Evolutionary conservation across 2,888 invertebrate species (phyloP), one percentile per base, ranked within the genome.

Genomic region (Drosophila nigritarsus): DNA sequence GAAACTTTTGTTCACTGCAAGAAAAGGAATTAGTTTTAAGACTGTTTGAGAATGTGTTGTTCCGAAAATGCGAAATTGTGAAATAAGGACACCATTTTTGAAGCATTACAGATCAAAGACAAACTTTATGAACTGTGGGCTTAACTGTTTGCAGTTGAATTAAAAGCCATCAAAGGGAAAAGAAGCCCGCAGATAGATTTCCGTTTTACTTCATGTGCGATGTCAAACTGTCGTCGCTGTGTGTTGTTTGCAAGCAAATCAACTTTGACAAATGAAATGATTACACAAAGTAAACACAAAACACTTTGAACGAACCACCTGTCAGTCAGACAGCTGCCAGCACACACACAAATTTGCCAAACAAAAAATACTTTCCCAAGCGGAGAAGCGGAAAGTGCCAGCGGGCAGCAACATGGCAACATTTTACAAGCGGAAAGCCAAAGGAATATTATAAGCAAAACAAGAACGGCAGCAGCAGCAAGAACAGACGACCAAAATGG

Each of bases 261-360:
- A 82, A 89, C 75, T 82, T 80, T 87, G 90, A 84, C 85, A 89
- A 85, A 89, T 89, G 80, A 87, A 87, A 85, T 85, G 85, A 85
- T 89, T 87, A 80, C 88, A 87, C 85, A 85, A 89, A 85, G 88
- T 78, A 87, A 89, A 79, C 82, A 85, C 74, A 70, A 61, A 83
- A 80, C 87, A 80, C 75, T 75, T 56, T 73, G 68, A 73, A 65
- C 72, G 83, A 87, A 87, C 87, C 87, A 87, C 87, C 89, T 90
- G 90, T 90, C 90, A 90, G 77, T 48, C 61, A 68, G 65, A 50
- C 65, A 66, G 58, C 62, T 62, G 72, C 65, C 67, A 70, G 42
- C 45, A 66, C 66, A 55, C 65, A 61, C 48, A 70, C 55, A 58
- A 45, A 62, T 75, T 78, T 81, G 71, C 66, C 53, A 72, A 78